These are phyloP conservation scores for Semicossyphus pulcher DNA, from an alignment of 2,113 vertebrate species.

Conservation along the genomic window DNA sequence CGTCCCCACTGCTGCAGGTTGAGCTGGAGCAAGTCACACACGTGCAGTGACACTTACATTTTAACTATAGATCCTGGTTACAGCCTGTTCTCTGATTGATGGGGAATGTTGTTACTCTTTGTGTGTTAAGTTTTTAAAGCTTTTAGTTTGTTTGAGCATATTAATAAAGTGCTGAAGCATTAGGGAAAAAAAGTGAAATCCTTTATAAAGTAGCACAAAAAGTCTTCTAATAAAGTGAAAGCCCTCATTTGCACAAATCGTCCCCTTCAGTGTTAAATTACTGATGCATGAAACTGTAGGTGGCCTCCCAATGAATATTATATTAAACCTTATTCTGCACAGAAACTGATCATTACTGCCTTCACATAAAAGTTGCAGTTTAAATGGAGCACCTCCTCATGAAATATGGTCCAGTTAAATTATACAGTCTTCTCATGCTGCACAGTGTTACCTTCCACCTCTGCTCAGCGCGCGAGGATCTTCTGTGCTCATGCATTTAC, in stretches of 20 bases:
- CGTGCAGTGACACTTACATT: no score
- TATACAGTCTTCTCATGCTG: slow-evolving; percentile 5
- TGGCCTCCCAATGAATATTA: slow-evolving; percentile 1
- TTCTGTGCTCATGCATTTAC: slow-evolving; percentile 52
- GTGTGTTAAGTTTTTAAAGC: no score
- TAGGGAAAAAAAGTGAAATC: background rate
- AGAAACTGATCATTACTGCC: background rate
- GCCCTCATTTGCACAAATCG: background rate
- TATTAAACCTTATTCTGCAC: background rate
- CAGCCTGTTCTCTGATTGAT: no score
- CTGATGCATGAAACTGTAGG: background rate
- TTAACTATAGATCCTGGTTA: background rate
- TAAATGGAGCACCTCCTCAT: slow-evolving; percentile 13
- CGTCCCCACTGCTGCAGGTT: no score
- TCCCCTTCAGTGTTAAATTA: background rate
- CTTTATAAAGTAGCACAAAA: background rate
- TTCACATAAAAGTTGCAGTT: background rate
- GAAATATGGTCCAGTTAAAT: background rate
- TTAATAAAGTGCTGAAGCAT: background rate
- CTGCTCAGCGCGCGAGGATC: background rate
- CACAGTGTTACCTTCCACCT: slow-evolving; percentile 34
- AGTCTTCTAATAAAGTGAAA: slow-evolving; percentile 4
- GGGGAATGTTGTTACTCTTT: no score
- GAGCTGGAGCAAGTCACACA: background rate
- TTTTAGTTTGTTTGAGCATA: background rate